These are phyloP conservation scores for Magallana angulata DNA, from an alignment of 1,140 invertebrate genomes.

Conservation along the genomic window DNA sequence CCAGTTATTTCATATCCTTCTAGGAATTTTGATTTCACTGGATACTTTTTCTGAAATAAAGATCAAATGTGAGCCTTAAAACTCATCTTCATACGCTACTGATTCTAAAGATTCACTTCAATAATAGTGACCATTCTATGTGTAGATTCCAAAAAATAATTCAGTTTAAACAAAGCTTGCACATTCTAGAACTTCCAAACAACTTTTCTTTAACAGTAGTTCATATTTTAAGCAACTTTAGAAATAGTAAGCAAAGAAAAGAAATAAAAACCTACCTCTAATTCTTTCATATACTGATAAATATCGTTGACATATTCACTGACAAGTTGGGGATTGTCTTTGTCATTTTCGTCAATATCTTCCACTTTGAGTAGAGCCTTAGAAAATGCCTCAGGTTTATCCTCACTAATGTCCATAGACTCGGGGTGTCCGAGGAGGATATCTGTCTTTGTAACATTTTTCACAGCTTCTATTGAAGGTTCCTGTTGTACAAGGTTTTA, in stretches of 20 bases:
- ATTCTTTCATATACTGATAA: conserved; percentile 86
- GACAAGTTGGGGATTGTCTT: conserved; percentile 88
- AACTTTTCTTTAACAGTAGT: too few species aligned
- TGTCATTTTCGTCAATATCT: conserved; percentile 89
- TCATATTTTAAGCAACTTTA: too few species aligned
- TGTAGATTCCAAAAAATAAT: too few species aligned
- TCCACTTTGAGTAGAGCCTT: conserved; percentile 74
- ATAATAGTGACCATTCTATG: too few species aligned
- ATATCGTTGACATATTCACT: conserved; percentile 92
- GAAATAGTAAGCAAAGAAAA: neutral
- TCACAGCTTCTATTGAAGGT: conserved; percentile 18
- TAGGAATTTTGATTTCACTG: conserved; percentile 84
- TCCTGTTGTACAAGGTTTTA: neutral
- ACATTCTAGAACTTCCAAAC: too few species aligned
- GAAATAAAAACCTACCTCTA: conserved; percentile 83
- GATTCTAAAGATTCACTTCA: too few species aligned
- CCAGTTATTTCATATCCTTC: conserved; percentile 85
- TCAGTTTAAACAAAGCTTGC: too few species aligned
- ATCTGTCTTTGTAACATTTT: conserved; percentile 11
- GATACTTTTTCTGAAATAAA: conserved; percentile 79
- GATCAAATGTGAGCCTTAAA: neutral
- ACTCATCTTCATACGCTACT: too few species aligned
- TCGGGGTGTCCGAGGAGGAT: conserved; percentile 45
- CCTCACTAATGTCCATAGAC: conserved; percentile 74
- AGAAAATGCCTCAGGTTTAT: conserved; percentile 71